Conservation (phyloP, 2,113 vertebrate genomes). For the Otis tarda region DNA sequence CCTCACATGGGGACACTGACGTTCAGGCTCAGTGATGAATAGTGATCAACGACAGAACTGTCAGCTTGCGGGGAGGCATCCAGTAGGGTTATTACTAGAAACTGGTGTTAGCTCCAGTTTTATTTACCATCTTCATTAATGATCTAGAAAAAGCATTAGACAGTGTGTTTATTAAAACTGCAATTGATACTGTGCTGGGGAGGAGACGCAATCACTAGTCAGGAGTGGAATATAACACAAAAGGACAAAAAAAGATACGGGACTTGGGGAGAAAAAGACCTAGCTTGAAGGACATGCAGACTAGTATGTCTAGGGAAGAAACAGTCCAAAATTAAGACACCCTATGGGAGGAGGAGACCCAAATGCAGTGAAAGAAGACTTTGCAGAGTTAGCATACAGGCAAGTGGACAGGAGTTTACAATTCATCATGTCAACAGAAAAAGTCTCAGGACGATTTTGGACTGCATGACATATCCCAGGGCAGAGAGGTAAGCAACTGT, state of each 20-base stretch:
- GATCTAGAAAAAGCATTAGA: constrained; percentile 51
- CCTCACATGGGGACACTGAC: constrained; percentile 30
- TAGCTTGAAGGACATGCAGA: not conserved
- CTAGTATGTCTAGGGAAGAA: not conserved
- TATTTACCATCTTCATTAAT: constrained; percentile 62
- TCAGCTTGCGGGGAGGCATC: constrained; percentile 47
- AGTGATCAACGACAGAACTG: constrained; percentile 54
- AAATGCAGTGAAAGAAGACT: constrained; percentile 30
- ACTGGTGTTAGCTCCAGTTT: constrained; percentile 43
- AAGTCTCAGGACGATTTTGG: not conserved
- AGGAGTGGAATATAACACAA: constrained; percentile 12
- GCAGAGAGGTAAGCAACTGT: constrained; percentile 12
- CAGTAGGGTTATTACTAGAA: constrained; percentile 57
- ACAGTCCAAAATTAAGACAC: not conserved
- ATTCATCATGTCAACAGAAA: not conserved
- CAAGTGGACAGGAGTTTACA: constrained; percentile 12
- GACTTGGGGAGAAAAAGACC: not conserved
- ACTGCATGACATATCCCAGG: not conserved
- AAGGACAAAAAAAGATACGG: not conserved
- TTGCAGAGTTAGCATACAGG: constrained; percentile 8
- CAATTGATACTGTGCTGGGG: not conserved
- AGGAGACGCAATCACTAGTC: constrained; percentile 16
- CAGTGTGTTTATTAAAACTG: constrained; percentile 44
- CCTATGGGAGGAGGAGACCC: not conserved
- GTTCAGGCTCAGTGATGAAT: constrained; percentile 42